Base-by-base conservation (phyloP, 2,888 invertebrate genomes). In the Acholoe squamosa region DNA sequence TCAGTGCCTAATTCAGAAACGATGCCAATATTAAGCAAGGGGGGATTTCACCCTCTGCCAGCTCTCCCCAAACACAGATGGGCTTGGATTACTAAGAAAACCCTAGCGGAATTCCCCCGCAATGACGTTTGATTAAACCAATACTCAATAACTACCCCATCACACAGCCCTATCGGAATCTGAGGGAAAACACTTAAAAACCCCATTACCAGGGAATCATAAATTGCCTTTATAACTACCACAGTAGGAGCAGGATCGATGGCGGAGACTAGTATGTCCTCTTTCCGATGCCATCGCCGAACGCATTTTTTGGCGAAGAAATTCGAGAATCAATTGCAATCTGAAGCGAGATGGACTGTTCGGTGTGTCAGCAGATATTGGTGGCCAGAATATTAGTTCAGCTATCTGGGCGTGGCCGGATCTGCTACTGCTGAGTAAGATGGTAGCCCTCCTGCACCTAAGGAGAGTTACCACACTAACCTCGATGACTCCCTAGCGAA, bases 1-100 rank as follows among this genome's bases (percentile, higher is more conserved):
- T 71, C 31, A 71, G 71, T 28, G 5, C 71, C 43, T 80, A 80
- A 80, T 34, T n/a, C 80, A 80, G 33, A 43, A 34, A 80, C 80
- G 22, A 33, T 80, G 80, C 80, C 80, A 80, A 80, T 80, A 80
- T 80, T 80, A 80, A n/a, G 33, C 22, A 25, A 43, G 33, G 7
- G 34, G 80, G 22, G 43, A 34, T 80, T 80, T 80, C 43, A 80
- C 16, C 31, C 71, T 28, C 71, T 25, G 28, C 25, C 3, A 28
- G 22, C 3, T 12, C 61, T 19, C 34, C 33, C 33, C 80, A 80
- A 80, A 80, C 80, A 80, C 80, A 34, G 80, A 19, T 43, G 34
- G 34, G 12, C 34, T 34, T 80, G 16, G 1, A 43, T 80, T 43
- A 19, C 80, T 0, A 43, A 22, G 43, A 80, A 43, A 19, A 43